Evolutionary conservation across 2,888 invertebrate genomes (phyloP).

Genomic region (Linnaemya tessellans): DNA sequence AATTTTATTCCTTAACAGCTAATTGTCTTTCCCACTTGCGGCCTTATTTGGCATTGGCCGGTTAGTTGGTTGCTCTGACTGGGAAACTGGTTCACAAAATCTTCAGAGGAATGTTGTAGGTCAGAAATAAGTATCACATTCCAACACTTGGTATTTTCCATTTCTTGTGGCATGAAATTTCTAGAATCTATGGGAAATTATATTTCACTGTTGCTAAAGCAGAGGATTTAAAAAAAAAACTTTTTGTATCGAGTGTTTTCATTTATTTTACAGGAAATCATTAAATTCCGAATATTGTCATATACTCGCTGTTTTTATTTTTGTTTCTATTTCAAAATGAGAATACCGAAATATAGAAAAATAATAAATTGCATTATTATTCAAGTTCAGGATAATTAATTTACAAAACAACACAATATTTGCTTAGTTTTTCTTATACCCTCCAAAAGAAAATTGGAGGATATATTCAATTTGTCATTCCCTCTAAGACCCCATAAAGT

Average conservation of each 20-base stretch:
- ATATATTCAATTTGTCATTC: too few relatives aligned
- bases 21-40: constrained; percentile 45
- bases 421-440: too few relatives aligned
- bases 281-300: too few relatives aligned
- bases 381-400: too few relatives aligned
- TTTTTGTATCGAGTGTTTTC: background rate
- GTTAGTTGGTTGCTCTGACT: background rate
- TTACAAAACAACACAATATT: too few relatives aligned
- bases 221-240: too few relatives aligned
- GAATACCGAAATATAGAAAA: too few relatives aligned
- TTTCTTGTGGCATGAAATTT: background rate
- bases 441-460: too few relatives aligned
- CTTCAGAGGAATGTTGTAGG: background rate
- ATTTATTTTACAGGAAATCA: background rate
- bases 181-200: background rate
- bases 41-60: constrained; percentile 26
- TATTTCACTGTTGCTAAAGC: background rate
- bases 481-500: too few relatives aligned
- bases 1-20: constrained; percentile 51
- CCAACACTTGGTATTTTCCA: background rate
- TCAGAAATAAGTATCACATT: constrained; percentile 13
- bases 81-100: background rate
- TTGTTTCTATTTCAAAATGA: too few relatives aligned
- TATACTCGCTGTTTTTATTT: too few relatives aligned
- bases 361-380: too few relatives aligned